Conservation (phyloP, 2,797 vertebrate genomes). For the Anguilla megastoma region DNA sequence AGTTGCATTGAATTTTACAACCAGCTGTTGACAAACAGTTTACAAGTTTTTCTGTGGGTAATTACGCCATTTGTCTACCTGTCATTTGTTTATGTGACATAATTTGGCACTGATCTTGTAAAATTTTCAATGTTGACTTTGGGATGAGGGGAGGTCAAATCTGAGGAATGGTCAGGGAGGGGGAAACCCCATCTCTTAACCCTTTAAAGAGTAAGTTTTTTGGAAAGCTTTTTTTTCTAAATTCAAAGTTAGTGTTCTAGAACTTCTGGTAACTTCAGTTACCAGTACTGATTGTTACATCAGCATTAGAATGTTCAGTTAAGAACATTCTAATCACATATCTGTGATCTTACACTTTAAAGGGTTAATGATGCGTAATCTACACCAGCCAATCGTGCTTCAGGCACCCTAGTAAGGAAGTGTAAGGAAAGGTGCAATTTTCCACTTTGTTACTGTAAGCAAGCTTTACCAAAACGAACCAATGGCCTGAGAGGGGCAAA, state of each 20-base stretch:
- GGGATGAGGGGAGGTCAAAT: neutral
- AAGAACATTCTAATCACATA: no score
- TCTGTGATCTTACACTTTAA: no score
- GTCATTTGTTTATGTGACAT: conserved; percentile 21
- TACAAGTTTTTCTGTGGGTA: conserved; percentile 17
- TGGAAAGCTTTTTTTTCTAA: no score
- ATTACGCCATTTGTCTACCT: neutral
- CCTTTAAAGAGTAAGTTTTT: no score
- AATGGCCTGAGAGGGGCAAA: neutral
- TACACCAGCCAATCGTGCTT: conserved; percentile 1
- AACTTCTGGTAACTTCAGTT: no score
- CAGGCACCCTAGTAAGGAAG: neutral
- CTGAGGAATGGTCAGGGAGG: neutral
- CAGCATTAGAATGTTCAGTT: no score
- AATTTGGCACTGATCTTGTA: neutral
- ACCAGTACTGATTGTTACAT: no score
- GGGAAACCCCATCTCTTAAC: neutral
- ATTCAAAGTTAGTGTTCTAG: no score
- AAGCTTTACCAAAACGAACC: neutral
- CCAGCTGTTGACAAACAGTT: conserved; percentile 17
- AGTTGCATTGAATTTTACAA: conserved; percentile 3
- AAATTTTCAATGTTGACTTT: neutral
- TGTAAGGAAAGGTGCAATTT: neutral
- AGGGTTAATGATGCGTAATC: neutral
- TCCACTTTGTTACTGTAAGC: conserved; percentile 16